These are phyloP conservation scores for Acanthochromis polyacanthus DNA, from an alignment of 2,113 vertebrate species.

Conservation along the genomic window DNA sequence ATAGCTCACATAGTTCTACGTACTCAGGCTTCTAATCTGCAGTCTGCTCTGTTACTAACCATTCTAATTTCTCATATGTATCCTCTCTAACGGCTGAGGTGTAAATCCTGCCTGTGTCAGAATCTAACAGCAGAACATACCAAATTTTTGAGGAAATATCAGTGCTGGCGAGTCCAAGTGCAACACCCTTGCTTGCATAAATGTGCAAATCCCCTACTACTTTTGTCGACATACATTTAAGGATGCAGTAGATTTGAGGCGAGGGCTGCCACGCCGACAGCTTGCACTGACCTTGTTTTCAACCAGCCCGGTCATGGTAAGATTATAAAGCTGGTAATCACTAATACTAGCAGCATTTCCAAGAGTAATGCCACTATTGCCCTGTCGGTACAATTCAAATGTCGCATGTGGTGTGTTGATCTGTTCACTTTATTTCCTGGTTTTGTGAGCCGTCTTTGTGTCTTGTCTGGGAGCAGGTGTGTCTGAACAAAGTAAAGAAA, in stretches of 20 bases:
- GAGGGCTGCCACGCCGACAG: conserved; percentile 34
- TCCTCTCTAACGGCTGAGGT: not conserved
- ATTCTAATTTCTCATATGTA: not conserved
- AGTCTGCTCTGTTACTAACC: not conserved
- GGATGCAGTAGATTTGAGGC: conserved; percentile 22
- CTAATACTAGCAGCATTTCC: conserved; percentile 1
- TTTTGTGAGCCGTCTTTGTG: not conserved
- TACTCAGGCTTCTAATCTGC: not conserved
- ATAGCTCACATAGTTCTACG: not conserved
- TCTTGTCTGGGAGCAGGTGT: not conserved
- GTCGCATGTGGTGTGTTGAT: not conserved
- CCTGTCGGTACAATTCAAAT: not conserved
- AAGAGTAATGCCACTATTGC: not conserved
- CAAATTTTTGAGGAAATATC: conserved; percentile 9
- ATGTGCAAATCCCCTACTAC: conserved; percentile 47
- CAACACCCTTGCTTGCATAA: conserved; percentile 23
- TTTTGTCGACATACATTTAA: conserved; percentile 11
- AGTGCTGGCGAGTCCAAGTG: not conserved
- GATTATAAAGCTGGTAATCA: conserved; percentile 43
- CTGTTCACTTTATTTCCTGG: not conserved
- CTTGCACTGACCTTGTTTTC: conserved; percentile 52
- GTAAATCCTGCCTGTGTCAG: conserved; percentile 32
- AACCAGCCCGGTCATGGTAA: conserved; percentile 20
- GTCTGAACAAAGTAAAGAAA: no score
- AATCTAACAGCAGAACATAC: not conserved